A percentile compares a stretch with the other conserved stretches of the same genome.
Evolutionary conservation across 2,113 vertebrate species (phyloP).

Genomic region (Tragulus kanchil): DNA sequence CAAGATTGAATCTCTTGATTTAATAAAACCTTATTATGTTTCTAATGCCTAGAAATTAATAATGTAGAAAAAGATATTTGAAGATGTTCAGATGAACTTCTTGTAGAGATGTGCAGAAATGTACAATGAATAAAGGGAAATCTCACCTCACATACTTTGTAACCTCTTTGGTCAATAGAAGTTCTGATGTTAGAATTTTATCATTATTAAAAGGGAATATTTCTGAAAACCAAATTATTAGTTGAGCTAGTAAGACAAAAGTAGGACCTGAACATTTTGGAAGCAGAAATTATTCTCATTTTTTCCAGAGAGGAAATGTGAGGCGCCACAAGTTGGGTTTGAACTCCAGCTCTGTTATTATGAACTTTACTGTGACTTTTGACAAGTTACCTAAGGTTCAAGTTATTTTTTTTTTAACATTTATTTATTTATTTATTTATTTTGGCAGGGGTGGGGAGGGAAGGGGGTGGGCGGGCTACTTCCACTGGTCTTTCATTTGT

Average conservation of each 20-base stretch:
- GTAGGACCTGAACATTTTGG: background rate
- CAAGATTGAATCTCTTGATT: constrained; percentile 80
- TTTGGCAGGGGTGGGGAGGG: too few relatives aligned
- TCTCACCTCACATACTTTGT: background rate
- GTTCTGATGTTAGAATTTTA: constrained; percentile 22
- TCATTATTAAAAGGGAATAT: background rate
- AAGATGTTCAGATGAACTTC: constrained; percentile 64
- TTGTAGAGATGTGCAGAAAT: constrained; percentile 55
- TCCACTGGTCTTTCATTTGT: too few relatives aligned
- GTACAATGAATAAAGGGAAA: constrained; percentile 57
- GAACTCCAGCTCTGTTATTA: background rate
- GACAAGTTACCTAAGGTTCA: background rate
- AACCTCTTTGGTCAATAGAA: background rate
- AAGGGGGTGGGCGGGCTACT: too few relatives aligned
- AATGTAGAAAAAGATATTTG: constrained; percentile 74
- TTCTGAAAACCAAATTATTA: constrained; percentile 49
- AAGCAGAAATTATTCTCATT: background rate
- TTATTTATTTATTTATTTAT: too few relatives aligned
- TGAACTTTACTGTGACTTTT: background rate
- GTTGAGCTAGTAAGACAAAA: background rate
- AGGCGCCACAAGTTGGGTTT: background rate
- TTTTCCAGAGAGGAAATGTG: background rate
- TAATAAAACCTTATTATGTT: constrained; percentile 78
- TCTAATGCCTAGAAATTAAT: constrained; percentile 63
- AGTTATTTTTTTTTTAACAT: too few relatives aligned